A percentile compares a stretch with the other conserved stretches of the same genome.
These are phyloP conservation scores for Camponotus pennsylvanicus DNA, from an alignment of 1,140 invertebrate genomes.

Conservation along the genomic window DNA sequence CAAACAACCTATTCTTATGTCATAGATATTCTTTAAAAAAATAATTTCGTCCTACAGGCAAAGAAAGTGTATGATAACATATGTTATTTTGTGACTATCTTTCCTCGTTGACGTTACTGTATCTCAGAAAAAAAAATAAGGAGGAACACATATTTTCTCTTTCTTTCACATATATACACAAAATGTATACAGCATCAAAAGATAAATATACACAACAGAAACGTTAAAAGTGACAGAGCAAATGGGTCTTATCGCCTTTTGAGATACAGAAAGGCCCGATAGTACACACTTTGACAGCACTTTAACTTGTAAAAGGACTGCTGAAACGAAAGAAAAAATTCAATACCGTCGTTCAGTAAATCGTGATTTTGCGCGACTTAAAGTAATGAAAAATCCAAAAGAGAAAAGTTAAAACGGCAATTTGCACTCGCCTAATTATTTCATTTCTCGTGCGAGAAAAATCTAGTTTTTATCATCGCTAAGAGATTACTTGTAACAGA, in stretches of 20 bases:
- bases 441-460: neutral
- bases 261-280: constrained; percentile 14
- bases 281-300: constrained; percentile 11
- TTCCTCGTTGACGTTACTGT: neutral
- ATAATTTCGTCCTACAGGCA: neutral
- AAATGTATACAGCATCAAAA: too few relatives aligned
- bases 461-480: neutral
- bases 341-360: constrained; percentile 29
- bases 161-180: too few relatives aligned
- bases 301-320: constrained; percentile 9
- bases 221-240: constrained; percentile 19
- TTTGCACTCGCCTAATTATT: constrained; percentile 7
- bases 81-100: neutral
- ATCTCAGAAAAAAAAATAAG: neutral
- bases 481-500: neutral
- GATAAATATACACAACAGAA: neutral
- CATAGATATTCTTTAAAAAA: neutral
- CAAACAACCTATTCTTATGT: neutral
- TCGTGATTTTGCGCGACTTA: constrained; percentile 1
- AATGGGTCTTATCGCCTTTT: neutral
- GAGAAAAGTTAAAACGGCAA: neutral
- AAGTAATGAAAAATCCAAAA: constrained; percentile 1
- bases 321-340: neutral
- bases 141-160: neutral
- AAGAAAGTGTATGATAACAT: neutral